Conservation (phyloP, 2,113 vertebrate genomes). For the Tachysurus fulvidraco region DNA sequence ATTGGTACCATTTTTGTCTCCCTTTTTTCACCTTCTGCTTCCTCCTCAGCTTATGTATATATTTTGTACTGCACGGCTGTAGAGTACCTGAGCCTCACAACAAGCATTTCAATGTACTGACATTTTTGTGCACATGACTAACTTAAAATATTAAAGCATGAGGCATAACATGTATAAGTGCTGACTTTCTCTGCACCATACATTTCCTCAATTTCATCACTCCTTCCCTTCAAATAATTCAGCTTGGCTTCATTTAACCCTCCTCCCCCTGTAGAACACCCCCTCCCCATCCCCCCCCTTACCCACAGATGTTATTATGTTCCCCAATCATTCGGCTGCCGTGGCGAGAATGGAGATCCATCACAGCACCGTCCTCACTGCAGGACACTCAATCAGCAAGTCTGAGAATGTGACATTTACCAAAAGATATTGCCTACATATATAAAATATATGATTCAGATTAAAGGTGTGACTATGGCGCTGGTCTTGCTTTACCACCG, state of each 20-base stretch:
- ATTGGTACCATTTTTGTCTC: too few relatives aligned
- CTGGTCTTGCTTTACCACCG: slow-evolving; percentile 63
- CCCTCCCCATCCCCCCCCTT: neutral
- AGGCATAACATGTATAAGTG: slow-evolving; percentile 13
- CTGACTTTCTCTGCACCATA: slow-evolving; percentile 20
- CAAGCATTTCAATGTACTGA: neutral
- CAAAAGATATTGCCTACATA: slow-evolving; percentile 60
- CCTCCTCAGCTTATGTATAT: neutral
- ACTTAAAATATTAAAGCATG: neutral
- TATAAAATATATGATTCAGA: slow-evolving; percentile 72
- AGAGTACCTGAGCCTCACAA: neutral
- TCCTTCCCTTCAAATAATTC: slow-evolving; percentile 40
- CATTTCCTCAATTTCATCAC: slow-evolving; percentile 32
- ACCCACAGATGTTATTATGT: slow-evolving; percentile 43
- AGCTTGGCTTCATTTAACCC: slow-evolving; percentile 38
- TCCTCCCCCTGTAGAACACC: neutral
- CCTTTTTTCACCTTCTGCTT: too few relatives aligned
- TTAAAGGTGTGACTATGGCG: slow-evolving; percentile 71
- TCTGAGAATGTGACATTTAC: slow-evolving; percentile 68
- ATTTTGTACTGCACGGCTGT: neutral
- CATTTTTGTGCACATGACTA: neutral
- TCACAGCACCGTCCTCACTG: slow-evolving; percentile 56
- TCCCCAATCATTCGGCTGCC: slow-evolving; percentile 38
- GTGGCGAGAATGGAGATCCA: slow-evolving; percentile 66
- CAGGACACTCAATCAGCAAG: slow-evolving; percentile 49